Percentiles rank a stretch among this genome's conserved stretches.
Evolutionary conservation across 2,888 invertebrate genomes (phyloP).

Genomic region (Cryptophagus acutangulus): DNA sequence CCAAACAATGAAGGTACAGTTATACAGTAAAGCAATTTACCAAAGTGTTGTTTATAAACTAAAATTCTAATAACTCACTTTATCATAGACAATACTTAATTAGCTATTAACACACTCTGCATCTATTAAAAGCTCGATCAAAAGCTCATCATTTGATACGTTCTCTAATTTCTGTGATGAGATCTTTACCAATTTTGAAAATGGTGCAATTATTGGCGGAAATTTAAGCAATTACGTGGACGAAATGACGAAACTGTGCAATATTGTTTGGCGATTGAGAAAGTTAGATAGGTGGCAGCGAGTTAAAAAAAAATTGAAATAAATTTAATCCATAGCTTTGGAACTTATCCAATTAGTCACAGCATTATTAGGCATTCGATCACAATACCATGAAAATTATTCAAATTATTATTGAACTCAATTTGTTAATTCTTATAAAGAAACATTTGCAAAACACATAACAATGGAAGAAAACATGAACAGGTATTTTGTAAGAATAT

Average conservation of each 20-base stretch:
- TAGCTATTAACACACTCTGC: too few species aligned
- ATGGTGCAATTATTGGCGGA: too few species aligned
- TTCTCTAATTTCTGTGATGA: too few species aligned
- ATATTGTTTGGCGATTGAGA: too few species aligned
- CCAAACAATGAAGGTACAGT: slow-evolving; percentile 36
- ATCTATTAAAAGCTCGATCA: too few species aligned
- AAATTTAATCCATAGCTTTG: too few species aligned
- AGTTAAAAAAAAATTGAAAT: too few species aligned
- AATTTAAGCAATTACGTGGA: too few species aligned
- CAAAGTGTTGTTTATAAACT: slow-evolving; percentile 19
- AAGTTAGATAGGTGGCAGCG: too few species aligned
- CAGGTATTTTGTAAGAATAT: slow-evolving; percentile 35
- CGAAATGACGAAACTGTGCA: too few species aligned
- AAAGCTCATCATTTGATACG: too few species aligned
- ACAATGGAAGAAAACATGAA: slow-evolving; percentile 30
- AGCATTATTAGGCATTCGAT: background rate
- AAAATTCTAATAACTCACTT: slow-evolving; percentile 14
- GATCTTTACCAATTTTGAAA: too few species aligned
- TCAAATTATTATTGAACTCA: slow-evolving; percentile 12
- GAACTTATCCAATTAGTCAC: slow-evolving; percentile 1
- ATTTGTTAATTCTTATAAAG: slow-evolving; percentile 9
- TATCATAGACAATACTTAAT: background rate
- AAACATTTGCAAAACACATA: slow-evolving; percentile 25
- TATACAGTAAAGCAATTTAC: slow-evolving; percentile 32
- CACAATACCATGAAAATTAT: slow-evolving; percentile 17